Base-by-base conservation (phyloP, 2,113 vertebrate genomes). In the Megaleporinus macrocephalus region DNA sequence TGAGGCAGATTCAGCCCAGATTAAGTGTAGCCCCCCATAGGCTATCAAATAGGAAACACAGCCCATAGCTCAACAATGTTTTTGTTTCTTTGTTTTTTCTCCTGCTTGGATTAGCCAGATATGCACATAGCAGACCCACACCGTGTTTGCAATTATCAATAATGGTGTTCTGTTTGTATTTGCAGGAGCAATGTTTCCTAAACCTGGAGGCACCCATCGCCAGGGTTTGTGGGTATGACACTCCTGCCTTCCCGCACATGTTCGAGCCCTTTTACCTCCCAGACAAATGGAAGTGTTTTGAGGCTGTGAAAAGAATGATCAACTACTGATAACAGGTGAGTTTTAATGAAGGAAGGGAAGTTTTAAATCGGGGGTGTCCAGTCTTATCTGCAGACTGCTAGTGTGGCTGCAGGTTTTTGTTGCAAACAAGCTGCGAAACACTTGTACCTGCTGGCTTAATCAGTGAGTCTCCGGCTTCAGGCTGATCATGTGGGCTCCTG, bases 251-350 rank as follows among this genome's bases (percentile, higher is more conserved):
- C 84, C 96, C 98, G 83, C 97, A 99, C 89, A 95, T 98, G 87
- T 99, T 98, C 84, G 98, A 99, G 80, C 96, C 97, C 57, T 99
- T 99, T 92, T 99, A 98, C 91, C 99, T 98, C 93, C 98, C 98
- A 82, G 98, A 99, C 91, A 99, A 99, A 89, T 99, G 98, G 98
- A 99, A 99, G 88, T 99, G 98, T 88, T 98, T 99, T 72, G 98
- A 99, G 1, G 96, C 96, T 27, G 92, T 99, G 87, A 96, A 94
- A 87, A 96, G 87, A 88, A 98, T 99, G 97, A 99, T 99, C 88
- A 98, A 97, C 90, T 99, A 96, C 90, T 99, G 88, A 98, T 62
- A n/a, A 5, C 44, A 78, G 79, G 84, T 80, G n/a, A n/a, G 53
- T 59, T 66, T 47, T 47, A 41, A 82, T 69, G 14, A 9, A 44